phyloP scores from a whole-genome alignment of 2,113 vertebrate species.

The Micronycteris hirsuta region DNA sequence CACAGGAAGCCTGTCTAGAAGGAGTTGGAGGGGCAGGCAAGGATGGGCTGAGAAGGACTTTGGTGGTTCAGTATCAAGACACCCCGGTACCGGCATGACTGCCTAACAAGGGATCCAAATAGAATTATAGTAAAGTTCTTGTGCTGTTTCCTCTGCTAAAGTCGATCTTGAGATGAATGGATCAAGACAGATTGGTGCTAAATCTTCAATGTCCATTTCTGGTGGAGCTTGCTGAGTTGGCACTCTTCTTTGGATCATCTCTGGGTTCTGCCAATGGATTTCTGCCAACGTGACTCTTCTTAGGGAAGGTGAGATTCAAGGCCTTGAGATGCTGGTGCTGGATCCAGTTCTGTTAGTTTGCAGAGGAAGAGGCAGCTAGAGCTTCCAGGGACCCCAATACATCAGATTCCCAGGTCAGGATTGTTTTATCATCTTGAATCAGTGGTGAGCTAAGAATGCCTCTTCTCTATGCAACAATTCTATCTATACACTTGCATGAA shows the following conservation, averaged over 20 bases:
- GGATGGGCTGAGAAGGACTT: not conserved
- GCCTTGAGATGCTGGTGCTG: not conserved
- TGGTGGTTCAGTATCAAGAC: not conserved
- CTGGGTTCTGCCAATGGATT: not conserved
- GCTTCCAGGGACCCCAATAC: not conserved
- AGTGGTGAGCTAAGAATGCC: not conserved
- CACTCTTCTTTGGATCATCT: not conserved
- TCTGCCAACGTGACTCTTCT: not conserved
- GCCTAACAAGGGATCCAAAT: not conserved
- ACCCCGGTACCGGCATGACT: accelerated
- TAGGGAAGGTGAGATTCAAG: not conserved
- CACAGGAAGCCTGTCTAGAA: not conserved
- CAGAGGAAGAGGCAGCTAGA: not conserved
- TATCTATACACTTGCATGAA: not conserved
- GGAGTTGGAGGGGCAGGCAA: not conserved
- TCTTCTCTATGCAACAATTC: not conserved
- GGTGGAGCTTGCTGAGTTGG: not conserved
- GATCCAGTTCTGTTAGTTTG: not conserved
- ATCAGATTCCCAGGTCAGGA: not conserved
- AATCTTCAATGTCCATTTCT: not conserved
- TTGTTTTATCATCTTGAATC: not conserved
- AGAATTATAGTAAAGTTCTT: not conserved
- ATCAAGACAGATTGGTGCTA: not conserved
- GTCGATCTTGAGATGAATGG: not conserved
- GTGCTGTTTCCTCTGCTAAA: not conserved